Percentiles rank a stretch among this genome's conserved stretches.
Conservation (phyloP, 2,888 invertebrate species). For the Anticlea derivata region DNA sequence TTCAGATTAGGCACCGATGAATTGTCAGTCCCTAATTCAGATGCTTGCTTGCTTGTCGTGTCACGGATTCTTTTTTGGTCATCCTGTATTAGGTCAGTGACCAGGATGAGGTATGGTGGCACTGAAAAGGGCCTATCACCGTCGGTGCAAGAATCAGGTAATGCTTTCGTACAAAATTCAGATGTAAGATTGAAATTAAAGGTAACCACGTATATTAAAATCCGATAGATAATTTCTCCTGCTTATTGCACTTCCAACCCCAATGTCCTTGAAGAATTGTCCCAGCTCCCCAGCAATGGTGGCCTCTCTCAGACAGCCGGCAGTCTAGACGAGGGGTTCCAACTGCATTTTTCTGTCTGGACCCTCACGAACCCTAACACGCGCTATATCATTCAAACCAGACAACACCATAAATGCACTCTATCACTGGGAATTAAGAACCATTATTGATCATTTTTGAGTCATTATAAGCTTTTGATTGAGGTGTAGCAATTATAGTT, state of each 20-base stretch:
- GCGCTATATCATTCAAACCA: conserved; percentile 65
- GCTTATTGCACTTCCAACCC: conserved; percentile 1
- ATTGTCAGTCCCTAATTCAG: no score
- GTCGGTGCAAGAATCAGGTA: no score
- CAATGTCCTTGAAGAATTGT: conserved; percentile 47
- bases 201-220: no score
- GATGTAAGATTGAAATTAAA: no score
- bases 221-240: background rate
- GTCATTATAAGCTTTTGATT: conserved; percentile 24
- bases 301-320: conserved; percentile 60
- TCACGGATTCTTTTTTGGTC: no score
- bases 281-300: conserved; percentile 50
- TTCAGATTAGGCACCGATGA: no score
- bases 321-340: conserved; percentile 80
- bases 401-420: conserved; percentile 18
- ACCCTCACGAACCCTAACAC: conserved; percentile 69
- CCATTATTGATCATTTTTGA: conserved; percentile 27
- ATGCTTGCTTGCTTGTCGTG: no score
- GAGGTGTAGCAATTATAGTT: conserved; percentile 22
- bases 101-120: no score
- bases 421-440: conserved; percentile 27
- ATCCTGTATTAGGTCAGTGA: no score
- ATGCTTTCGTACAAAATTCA: no score
- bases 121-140: no score
- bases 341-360: conserved; percentile 82